Evolutionary conservation across 2,888 invertebrate genomes (phyloP), one percentile per base, ranked within the genome.

Genomic region (Macaria liturata): DNA sequence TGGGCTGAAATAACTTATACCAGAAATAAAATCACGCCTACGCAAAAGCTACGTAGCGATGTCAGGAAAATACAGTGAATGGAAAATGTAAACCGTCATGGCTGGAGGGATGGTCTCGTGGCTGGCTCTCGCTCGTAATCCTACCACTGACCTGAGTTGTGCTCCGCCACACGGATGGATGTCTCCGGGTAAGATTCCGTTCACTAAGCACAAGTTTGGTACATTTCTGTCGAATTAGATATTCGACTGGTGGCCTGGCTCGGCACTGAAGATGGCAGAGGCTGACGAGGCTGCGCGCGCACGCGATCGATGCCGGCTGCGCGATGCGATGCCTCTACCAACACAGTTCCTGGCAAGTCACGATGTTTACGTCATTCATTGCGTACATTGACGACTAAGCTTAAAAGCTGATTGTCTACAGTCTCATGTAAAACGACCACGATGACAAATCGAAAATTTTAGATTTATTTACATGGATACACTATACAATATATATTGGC

Each of bases 331-430:
- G 75, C 75, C 76, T 78, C 73, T 72, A 74, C 75, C 77, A 75
- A 57, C 67, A 77, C 73, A 74, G 80, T 79, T 81, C 79, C 81
- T 80, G 76, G 79, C 80, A 80, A 83, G 78, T 77, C 78, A 74
- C 80, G 80, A 82, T 79, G 83, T 90, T 88, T 89, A 89, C 90
- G 89, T 90, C 90, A 90, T 83, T 78, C 79, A 78, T 81, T 88
- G 89, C 90, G 89, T 89, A 90, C 89, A 88, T 87, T 85, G 86
- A 84, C 77, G 80, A 81, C 75, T 76, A 69, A 66, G 76, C 75
- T 79, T 74, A 65, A 70, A 76, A 74, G 51, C 8, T 43, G 50
- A 43, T 32, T 51, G 37, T 31, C 45, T 20, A 9, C 6, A 9
- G 37, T 34, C 37, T n/a, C 6, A 31, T 45, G 45, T 37, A 51